Evolutionary conservation across 1,140 invertebrate genomes (phyloP).

Genomic region (Leptopilina boulardi): DNA sequence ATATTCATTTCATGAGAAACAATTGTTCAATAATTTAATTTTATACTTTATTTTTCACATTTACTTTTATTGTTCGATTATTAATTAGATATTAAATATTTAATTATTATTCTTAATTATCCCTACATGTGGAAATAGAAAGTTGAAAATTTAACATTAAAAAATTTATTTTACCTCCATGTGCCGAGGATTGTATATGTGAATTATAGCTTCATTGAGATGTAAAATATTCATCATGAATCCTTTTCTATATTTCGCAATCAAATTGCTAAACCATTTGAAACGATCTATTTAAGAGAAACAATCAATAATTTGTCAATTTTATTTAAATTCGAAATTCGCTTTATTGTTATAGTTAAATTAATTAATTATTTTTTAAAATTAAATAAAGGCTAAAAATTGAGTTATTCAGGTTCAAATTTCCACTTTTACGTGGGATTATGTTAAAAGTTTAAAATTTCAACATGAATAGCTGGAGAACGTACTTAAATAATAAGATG

Average conservation of each 20-base stretch:
- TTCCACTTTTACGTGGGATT: too few relatives aligned
- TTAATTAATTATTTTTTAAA: too few relatives aligned
- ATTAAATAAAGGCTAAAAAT: too few relatives aligned
- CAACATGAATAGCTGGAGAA: too few relatives aligned
- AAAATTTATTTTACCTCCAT: conserved; percentile 56
- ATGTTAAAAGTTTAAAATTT: too few relatives aligned
- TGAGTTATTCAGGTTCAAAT: too few relatives aligned
- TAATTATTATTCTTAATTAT: too few relatives aligned
- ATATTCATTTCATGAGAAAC: not conserved
- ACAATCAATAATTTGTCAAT: not conserved
- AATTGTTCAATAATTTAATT: not conserved
- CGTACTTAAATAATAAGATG: too few relatives aligned
- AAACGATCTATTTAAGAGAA: conserved; percentile 51
- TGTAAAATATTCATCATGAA: conserved; percentile 44
- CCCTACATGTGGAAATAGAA: not conserved
- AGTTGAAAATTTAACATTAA: not conserved
- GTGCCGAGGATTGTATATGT: conserved; percentile 60
- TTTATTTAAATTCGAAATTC: not conserved
- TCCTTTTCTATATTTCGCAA: conserved; percentile 51
- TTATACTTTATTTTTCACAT: not conserved
- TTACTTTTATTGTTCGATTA: too few relatives aligned
- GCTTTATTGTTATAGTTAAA: too few relatives aligned
- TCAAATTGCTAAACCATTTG: conserved; percentile 45
- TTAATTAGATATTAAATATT: too few relatives aligned
- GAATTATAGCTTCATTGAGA: conserved; percentile 38